Percentiles rank a stretch among this genome's conserved stretches.
These are phyloP conservation scores for Dorcus hopei DNA, from an alignment of 2,888 invertebrate species.

Conservation along the genomic window DNA sequence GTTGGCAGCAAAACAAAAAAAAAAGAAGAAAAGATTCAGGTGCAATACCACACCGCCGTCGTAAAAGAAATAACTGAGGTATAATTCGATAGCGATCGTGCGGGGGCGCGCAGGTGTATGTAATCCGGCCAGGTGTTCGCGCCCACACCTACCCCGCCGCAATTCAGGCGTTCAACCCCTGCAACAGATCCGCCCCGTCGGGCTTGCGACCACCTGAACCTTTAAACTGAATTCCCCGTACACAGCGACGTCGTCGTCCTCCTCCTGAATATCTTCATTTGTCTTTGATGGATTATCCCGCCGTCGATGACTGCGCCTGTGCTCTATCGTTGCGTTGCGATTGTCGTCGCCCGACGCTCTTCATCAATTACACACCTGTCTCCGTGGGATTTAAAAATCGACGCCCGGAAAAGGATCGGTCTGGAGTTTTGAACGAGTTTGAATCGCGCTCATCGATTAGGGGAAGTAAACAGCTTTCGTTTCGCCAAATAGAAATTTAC, in stretches of 20 bases:
- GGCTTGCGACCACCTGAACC: constrained; percentile 29
- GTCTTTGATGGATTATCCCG: constrained; percentile 31
- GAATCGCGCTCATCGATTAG: too few species aligned
- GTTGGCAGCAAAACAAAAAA: too few species aligned
- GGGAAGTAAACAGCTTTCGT: too few species aligned
- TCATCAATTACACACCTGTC: too few species aligned
- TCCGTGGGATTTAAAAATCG: too few species aligned
- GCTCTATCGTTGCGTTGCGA: constrained; percentile 10
- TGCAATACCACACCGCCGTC: not conserved
- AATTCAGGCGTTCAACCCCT: constrained; percentile 11
- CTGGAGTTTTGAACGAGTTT: too few species aligned
- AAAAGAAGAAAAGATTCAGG: too few species aligned
- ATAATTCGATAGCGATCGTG: constrained; percentile 31
- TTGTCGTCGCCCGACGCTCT: constrained; percentile 3
- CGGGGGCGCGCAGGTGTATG: constrained; percentile 33
- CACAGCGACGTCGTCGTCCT: constrained; percentile 5
- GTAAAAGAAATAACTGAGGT: constrained; percentile 23
- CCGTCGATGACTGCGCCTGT: constrained; percentile 3
- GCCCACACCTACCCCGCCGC: constrained; percentile 28
- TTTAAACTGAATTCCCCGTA: constrained; percentile 31
- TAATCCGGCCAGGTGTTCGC: constrained; percentile 35
- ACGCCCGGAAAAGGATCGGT: too few species aligned
- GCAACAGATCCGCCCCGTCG: constrained; percentile 23
- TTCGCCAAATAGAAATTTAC: too few species aligned
- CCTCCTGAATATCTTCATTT: constrained; percentile 29